phyloP scores from a whole-genome alignment of 2,797 vertebrate genomes.

The Cyprinodon diabolis region DNA sequence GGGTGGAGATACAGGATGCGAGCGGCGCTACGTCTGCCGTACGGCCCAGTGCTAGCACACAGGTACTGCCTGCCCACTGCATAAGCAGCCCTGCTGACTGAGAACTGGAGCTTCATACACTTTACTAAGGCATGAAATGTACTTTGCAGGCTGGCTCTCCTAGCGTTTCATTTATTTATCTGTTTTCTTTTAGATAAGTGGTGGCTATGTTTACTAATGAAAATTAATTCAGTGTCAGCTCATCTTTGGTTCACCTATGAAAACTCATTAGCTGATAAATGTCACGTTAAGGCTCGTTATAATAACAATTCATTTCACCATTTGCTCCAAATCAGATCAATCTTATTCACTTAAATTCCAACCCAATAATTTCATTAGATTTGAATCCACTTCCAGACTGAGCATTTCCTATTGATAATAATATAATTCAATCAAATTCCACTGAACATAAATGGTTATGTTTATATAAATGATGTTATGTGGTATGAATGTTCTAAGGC shows the following conservation, averaged over 20 bases:
- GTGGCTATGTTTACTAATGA: not conserved
- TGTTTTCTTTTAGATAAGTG: not conserved
- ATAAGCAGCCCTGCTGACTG: slow-evolving; percentile 21
- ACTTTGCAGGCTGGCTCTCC: not conserved
- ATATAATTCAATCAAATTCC: not conserved
- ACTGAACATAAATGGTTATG: not conserved
- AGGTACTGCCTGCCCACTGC: slow-evolving; percentile 78
- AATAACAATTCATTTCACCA: not conserved
- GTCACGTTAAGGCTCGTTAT: not conserved
- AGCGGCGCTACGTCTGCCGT: slow-evolving; percentile 92
- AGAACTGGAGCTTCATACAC: too few relatives aligned
- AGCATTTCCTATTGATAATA: not conserved
- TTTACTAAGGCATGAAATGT: not conserved
- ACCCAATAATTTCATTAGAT: not conserved
- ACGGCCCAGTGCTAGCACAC: slow-evolving; percentile 96
- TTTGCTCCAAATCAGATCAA: not conserved
- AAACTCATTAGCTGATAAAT: not conserved
- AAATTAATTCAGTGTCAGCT: not conserved
- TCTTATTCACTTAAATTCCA: not conserved
- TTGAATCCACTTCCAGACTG: not conserved
- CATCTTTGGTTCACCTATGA: not conserved
- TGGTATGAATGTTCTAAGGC: too few relatives aligned
- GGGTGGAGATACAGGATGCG: slow-evolving; percentile 95
- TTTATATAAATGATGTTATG: too few relatives aligned
- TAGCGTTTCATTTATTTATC: too few relatives aligned